Base-by-base conservation (phyloP, 2,888 invertebrate species). In the Bembecia ichneumoniformis region DNA sequence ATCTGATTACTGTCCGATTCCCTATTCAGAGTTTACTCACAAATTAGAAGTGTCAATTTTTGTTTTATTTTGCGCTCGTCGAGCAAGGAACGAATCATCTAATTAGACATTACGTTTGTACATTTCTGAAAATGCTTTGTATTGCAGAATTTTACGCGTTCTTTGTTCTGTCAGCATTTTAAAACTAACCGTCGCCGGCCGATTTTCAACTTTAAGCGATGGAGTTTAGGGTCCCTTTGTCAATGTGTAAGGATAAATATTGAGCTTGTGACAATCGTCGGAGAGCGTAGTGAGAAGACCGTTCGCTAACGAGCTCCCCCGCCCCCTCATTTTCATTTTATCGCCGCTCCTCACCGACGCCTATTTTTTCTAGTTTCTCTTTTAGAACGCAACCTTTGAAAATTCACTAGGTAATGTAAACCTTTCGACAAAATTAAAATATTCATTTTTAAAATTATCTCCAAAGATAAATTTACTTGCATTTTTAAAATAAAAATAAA, bases 41-140 rank as follows among this genome's bases (percentile, higher is more conserved):
- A 14, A 40, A 14, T 40, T 11, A 40, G 14, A 40, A 40, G 40
- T 40, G 14, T 40, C 5, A 28, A 13, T 40, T 40, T 40, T 40
- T 40, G 3, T 40, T 40, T 40, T 40, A 40, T 13, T 13, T 40
- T 40, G 11, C 14, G 7, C 40, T 10, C 11, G 7, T 13, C 40
- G 40, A 40, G 40, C 40, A 40, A 40, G 40, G 40, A 10, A 40
- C 40, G 40, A 40, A 40, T 40, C 74, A 78, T 78, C 76, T 82
- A 84, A 83, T 83, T 83, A 83, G 77, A 74, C 74, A 79, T 82
- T 77, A 78, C 75, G 77, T 78, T 77, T 77, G 76, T 79, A 80
- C 76, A 76, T 76, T 76, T 78, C 76, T 74, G 74, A 77, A 80
- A 82, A 75, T 78, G 79, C 82, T 83, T 82, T 83, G 82, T 81